Evolutionary conservation across 2,888 invertebrate genomes (phyloP).

Genomic region (Belgica antarctica): DNA sequence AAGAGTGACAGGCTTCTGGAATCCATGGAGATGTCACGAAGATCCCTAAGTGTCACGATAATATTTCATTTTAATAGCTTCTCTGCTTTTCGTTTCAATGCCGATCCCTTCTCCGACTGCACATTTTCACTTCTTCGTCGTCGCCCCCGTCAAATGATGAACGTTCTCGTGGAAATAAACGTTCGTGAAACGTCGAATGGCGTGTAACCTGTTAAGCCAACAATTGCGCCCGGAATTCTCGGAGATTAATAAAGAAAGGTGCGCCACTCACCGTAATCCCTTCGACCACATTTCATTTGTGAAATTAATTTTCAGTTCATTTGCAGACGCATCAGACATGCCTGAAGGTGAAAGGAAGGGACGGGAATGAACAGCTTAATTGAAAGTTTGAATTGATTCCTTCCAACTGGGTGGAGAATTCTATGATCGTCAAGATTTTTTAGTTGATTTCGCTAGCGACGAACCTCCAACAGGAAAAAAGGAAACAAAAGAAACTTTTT

Average conservation of each 20-base stretch:
- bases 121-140: neutral
- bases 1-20: constrained; percentile 19
- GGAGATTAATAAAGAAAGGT: constrained; percentile 26
- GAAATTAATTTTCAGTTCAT: too few species aligned
- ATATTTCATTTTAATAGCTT: constrained; percentile 18
- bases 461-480: too few species aligned
- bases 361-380: too few species aligned
- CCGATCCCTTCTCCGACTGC: neutral
- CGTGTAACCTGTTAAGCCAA: constrained; percentile 8
- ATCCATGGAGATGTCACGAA: neutral
- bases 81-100: neutral
- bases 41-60: constrained; percentile 26
- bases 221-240: neutral
- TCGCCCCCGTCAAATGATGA: neutral
- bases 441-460: too few species aligned
- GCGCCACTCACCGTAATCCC: neutral
- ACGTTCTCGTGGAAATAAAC: neutral
- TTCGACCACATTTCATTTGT: too few species aligned
- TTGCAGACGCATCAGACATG: too few species aligned
- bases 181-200: neutral
- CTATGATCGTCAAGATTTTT: too few species aligned
- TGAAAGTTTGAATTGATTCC: too few species aligned
- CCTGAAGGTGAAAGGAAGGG: too few species aligned
- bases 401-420: too few species aligned
- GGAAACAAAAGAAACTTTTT: too few species aligned